Percentiles rank a stretch among this genome's conserved stretches.
Conservation (phyloP, 2,797 vertebrate genomes). For the Parambassis ranga region DNA sequence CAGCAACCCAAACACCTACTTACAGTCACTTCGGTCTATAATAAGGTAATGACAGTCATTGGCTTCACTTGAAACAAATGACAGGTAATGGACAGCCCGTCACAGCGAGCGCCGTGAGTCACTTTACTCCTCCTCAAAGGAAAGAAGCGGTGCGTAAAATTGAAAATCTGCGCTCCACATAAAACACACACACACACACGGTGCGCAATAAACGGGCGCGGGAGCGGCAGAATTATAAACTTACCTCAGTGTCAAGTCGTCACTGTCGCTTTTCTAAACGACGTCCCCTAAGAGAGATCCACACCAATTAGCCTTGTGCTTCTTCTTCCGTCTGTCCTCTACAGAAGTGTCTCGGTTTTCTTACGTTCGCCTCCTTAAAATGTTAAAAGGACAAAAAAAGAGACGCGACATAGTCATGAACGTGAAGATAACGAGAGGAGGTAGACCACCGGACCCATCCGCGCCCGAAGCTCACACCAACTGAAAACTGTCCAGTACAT, state of each 20-base stretch:
- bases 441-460: conserved; percentile 46
- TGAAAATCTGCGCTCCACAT: conserved; percentile 5
- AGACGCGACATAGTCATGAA: conserved; percentile 11
- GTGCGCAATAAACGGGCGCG: conserved; percentile 1
- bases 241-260: conserved; percentile 57
- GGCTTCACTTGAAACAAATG: conserved; percentile 26
- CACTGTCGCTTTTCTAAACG: conserved; percentile 2
- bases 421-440: conserved; percentile 23
- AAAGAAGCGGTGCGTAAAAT: conserved; percentile 52
- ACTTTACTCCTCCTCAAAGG: not conserved
- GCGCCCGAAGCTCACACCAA: conserved; percentile 53
- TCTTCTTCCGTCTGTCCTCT: conserved; percentile 22
- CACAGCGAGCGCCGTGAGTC: conserved; percentile 1
- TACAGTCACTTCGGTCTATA: conserved; percentile 1
- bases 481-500: conserved; percentile 69
- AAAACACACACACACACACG: not conserved
- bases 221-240: conserved; percentile 23
- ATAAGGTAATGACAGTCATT: conserved; percentile 31
- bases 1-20: conserved; percentile 20
- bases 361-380: conserved; percentile 17
- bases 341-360: not conserved
- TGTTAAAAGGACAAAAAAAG: not conserved
- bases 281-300: conserved; percentile 49
- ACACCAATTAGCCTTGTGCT: conserved; percentile 22
- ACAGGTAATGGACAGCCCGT: not conserved